Evolutionary conservation across 1,140 invertebrate species (phyloP), one percentile per base, ranked within the genome.

Genomic region (Brachystomella parvula): DNA sequence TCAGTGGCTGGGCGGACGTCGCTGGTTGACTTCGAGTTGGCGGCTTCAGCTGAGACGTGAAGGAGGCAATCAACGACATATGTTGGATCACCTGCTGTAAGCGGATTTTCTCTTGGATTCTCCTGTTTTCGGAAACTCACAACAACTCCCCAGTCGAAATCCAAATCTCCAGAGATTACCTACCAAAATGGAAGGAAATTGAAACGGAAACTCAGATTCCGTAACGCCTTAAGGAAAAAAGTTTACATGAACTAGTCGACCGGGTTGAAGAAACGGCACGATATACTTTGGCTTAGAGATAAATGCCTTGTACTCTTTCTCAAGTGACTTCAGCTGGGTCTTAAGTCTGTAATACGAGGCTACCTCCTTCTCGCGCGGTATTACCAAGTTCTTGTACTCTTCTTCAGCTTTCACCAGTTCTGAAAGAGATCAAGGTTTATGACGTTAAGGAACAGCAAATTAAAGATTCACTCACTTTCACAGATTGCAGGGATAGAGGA

Each of bases 91-190:
- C 9, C 9, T 6, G 68, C 64, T 21, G 77, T 75, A 24, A 75
- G 64, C 0, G 78, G 71, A 69, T 78, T 75, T 77, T 83, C 71
- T 30, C 69, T 73, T 29, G 75, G 69, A 53, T 72, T 74, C 39
- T 79, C 80, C 66, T 86, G 81, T 73, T 92, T 92, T 73, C 90
- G 89, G 74, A 94, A 96, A 78, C 95, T 96, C 0, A 99, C 84
- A 49, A 98, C 85, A 29, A 94, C 89, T 35, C 94, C 94, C 95
- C 96, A 99, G 71, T 94, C 95, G 79, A 94, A 98, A 76, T 94
- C 88, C 65, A 89, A 81, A 0, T 87, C 84, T 59, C 87, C 87
- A 74, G 87, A 89, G 80, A 92, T 90, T 1, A 96, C 84, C 87
- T 93, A 68, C 61, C 33, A 67, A 57, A 33, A n/a, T n/a, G n/a